Base-by-base conservation (phyloP, 2,888 invertebrate species). In the Octodonta nipae region DNA sequence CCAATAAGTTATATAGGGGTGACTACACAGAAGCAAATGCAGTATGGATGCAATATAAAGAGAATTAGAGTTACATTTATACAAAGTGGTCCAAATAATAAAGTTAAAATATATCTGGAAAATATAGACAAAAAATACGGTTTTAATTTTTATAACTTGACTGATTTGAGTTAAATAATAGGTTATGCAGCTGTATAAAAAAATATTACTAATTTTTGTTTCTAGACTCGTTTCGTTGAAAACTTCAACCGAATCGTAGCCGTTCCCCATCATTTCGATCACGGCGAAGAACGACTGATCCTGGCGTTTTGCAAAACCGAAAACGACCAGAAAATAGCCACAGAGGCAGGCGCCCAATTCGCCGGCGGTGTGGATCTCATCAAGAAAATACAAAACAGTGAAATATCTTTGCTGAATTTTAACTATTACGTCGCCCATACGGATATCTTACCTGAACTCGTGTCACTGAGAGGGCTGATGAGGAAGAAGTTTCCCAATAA, bases 391-490 rank as follows among this genome's bases (percentile, higher is more conserved):
- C 80, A 83, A 66, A 75, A 67, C 50, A 83, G 84, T n/a, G 67
- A 71, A 41, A 51, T 83, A 3, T 36, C 37, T 1, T 28, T 50
- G 17, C 33, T 34, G 3, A 83, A 88, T 43, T 88, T 75, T 52
- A 74, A 84, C 47, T 76, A 69, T 50, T 54, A 83, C 5, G 63
- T 89, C 8, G 81, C 84, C 1, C 84, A 88, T 63, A 78, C 83
- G 0, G 76, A 79, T 52, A 80, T 88, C 38, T 56, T 86, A 29
- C 71, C 82, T 0, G 87, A 88, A 31, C 52, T 89, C 20, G 71
- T 82, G 2, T 66, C 72, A 0, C 64, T 89, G 34, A 69, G 85
- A 40, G 88, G 87, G 2, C 53, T 88, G 26, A 65, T 89, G 68
- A 85, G 79, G 50, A 72, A 65, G 38, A 75, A 73, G 47, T 86